Evolutionary conservation across 2,113 vertebrate genomes (phyloP).

Genomic region (Empidonax traillii): DNA sequence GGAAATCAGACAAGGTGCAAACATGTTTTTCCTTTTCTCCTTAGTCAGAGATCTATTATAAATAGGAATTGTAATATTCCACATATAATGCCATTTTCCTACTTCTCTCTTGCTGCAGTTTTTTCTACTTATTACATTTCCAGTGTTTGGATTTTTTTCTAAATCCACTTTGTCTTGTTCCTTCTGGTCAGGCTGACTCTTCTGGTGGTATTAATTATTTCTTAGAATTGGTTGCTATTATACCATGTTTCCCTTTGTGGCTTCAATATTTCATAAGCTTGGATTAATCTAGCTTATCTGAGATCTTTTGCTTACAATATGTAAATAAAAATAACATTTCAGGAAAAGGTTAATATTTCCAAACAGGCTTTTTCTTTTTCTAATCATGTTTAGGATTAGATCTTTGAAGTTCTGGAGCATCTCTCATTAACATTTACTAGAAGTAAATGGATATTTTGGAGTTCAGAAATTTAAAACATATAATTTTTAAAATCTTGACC

Average conservation of each 20-base stretch:
- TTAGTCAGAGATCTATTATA: background rate
- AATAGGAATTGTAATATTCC: background rate
- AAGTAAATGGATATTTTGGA: background rate
- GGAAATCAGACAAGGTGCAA: background rate
- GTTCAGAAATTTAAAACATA: background rate
- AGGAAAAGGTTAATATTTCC: background rate
- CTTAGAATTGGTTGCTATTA: background rate
- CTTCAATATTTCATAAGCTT: background rate
- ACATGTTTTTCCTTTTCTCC: accelerated
- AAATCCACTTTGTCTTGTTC: background rate
- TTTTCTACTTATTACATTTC: background rate
- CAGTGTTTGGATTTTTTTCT: accelerated
- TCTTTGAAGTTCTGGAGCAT: background rate
- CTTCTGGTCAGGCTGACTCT: background rate
- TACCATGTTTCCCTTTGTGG: background rate
- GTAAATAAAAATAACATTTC: constrained; percentile 38
- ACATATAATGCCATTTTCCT: background rate
- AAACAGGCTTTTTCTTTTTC: background rate
- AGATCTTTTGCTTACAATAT: background rate
- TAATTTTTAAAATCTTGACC: background rate
- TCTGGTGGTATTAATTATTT: background rate
- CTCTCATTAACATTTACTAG: background rate
- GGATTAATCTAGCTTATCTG: constrained; percentile 5
- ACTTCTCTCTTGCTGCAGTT: background rate
- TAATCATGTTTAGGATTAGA: background rate